Evolutionary conservation across 2,888 invertebrate species (phyloP).

Genomic region (Belgica antarctica): DNA sequence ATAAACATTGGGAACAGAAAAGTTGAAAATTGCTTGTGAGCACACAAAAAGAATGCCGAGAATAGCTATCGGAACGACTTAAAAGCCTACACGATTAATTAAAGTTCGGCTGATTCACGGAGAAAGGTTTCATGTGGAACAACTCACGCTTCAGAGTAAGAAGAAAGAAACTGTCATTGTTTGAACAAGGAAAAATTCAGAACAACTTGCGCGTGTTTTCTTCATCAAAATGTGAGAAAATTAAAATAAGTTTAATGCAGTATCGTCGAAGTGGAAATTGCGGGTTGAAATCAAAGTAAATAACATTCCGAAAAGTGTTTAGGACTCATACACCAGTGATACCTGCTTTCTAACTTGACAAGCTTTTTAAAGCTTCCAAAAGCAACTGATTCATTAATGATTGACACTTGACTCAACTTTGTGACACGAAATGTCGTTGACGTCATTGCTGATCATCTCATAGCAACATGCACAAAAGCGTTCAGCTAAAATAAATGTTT

Average conservation of each 20-base stretch:
- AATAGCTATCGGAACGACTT: background rate
- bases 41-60: background rate
- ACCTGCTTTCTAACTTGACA: background rate
- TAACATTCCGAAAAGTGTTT: too few species aligned
- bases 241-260: background rate
- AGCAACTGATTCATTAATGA: background rate
- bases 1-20: background rate
- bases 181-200: background rate
- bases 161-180: background rate
- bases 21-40: constrained; percentile 7
- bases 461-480: constrained; percentile 8
- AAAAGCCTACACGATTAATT: background rate
- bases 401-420: background rate
- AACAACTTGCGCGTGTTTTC: too few species aligned
- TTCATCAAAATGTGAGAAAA: too few species aligned
- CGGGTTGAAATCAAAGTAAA: too few species aligned
- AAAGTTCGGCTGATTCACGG: background rate
- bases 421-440: background rate
- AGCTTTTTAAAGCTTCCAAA: background rate
- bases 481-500: too few species aligned
- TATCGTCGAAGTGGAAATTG: too few species aligned
- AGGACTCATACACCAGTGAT: too few species aligned
- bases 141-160: background rate
- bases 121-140: background rate
- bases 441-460: background rate